A percentile compares a stretch with the other conserved stretches of the same genome.
These are phyloP conservation scores for Thamnophis elegans DNA, from an alignment of 2,797 vertebrate species.

Conservation along the genomic window DNA sequence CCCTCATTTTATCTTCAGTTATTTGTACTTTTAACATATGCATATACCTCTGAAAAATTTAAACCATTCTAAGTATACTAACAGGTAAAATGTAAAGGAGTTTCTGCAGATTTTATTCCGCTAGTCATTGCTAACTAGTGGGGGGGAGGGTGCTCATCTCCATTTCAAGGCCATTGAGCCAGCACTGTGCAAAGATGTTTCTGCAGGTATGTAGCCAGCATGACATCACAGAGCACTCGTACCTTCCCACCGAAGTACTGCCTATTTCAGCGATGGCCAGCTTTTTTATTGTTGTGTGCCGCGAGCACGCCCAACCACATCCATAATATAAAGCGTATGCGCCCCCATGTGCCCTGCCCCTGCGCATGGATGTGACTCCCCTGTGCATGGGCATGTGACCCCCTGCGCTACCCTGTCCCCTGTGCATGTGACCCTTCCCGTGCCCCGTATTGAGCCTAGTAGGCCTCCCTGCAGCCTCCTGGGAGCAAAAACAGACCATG, in stretches of 20 bases:
- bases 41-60: background rate
- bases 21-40: background rate
- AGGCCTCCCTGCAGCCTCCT: too few species aligned
- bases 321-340: too few species aligned
- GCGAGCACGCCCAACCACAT: too few species aligned
- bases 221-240: background rate
- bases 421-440: too few species aligned
- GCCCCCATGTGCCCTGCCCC: too few species aligned
- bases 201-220: background rate
- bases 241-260: background rate
- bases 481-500: too few species aligned
- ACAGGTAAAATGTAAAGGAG: background rate
- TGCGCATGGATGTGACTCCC: too few species aligned
- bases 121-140: background rate
- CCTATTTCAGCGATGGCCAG: too few species aligned
- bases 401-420: too few species aligned
- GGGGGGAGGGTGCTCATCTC: background rate
- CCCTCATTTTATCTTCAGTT: background rate
- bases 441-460: too few species aligned
- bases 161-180: background rate
- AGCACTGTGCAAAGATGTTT: background rate
- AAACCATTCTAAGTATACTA: background rate
- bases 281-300: too few species aligned
- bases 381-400: too few species aligned
- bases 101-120: background rate